Percentiles rank a stretch among this genome's conserved stretches.
Evolutionary conservation across 1,140 invertebrate genomes (phyloP).

Genomic region (Zaprionus lachaisei): DNA sequence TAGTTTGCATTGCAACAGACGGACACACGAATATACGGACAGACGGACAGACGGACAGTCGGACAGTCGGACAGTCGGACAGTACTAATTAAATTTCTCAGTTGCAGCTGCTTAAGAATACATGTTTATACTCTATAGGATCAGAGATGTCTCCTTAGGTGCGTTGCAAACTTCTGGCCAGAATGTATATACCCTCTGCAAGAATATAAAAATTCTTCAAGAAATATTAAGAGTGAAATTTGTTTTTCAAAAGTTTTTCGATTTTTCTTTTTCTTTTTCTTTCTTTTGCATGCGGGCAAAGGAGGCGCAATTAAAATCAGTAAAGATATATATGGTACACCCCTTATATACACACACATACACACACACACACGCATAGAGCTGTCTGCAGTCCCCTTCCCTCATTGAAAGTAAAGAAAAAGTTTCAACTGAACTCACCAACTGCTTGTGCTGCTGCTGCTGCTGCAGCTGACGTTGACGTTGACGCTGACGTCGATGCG

Average conservation of each 20-base stretch:
- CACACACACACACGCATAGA: background rate
- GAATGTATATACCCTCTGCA: no score
- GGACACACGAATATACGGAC: no score
- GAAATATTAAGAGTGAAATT: background rate
- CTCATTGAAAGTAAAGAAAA: constrained; percentile 11
- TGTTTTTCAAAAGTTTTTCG: background rate
- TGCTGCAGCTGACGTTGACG: constrained; percentile 11
- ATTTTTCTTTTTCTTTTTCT: background rate
- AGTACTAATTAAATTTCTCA: no score
- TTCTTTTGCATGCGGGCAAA: background rate
- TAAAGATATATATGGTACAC: background rate
- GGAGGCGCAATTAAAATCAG: background rate
- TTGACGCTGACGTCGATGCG: constrained; percentile 17
- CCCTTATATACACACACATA: background rate
- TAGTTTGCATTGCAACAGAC: no score
- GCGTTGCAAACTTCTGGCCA: no score
- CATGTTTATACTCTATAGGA: no score
- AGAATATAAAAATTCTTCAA: background rate
- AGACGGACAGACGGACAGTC: no score
- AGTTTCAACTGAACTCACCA: constrained; percentile 34
- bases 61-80: no score
- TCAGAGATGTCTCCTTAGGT: no score
- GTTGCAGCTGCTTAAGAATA: no score
- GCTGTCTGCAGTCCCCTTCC: background rate
- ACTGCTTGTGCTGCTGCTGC: constrained; percentile 17